Evolutionary conservation across 2,888 invertebrate genomes (phyloP).

Genomic region (Arenicola marina): DNA sequence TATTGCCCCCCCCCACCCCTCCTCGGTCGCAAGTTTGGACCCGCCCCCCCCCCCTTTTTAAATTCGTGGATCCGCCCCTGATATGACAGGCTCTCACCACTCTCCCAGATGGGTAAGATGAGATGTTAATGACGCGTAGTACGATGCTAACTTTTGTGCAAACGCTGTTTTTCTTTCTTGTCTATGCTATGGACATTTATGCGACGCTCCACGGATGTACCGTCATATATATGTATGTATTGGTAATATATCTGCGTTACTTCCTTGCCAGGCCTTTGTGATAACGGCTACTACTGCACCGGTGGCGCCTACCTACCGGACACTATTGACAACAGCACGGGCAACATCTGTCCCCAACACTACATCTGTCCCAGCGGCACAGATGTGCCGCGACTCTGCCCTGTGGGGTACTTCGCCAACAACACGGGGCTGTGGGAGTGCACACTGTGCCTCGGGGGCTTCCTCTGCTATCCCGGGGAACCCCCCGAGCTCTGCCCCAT

Average conservation of each 20-base stretch:
- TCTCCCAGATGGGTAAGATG: too few species aligned
- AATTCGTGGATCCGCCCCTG: too few species aligned
- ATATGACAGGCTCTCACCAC: too few species aligned
- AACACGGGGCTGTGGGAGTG: slow-evolving; percentile 47
- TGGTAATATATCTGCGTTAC: not conserved
- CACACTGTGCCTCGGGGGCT: slow-evolving; percentile 48
- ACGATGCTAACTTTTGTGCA: too few species aligned
- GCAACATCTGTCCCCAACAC: slow-evolving; percentile 51
- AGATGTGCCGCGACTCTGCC: slow-evolving; percentile 41
- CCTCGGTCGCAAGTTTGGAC: too few species aligned
- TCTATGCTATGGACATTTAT: too few species aligned
- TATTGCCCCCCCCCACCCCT: too few species aligned
- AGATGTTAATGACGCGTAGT: too few species aligned
- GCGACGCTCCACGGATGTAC: too few species aligned
- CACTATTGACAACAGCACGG: slow-evolving; percentile 47
- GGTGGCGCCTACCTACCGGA: slow-evolving; percentile 46
- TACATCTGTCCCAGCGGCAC: slow-evolving; percentile 45
- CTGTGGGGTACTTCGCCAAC: slow-evolving; percentile 51
- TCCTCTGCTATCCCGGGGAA: slow-evolving; percentile 45
- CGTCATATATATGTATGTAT: too few species aligned
- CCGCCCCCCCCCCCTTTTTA: too few species aligned
- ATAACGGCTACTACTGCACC: slow-evolving; percentile 52
- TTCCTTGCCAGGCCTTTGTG: slow-evolving; percentile 41
- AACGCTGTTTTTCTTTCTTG: too few species aligned
- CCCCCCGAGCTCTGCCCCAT: slow-evolving; percentile 49